A percentile compares a stretch with the other conserved stretches of the same genome.
These are phyloP conservation scores for Chaetura pelagica DNA, from an alignment of 2,113 vertebrate species.

Conservation along the genomic window DNA sequence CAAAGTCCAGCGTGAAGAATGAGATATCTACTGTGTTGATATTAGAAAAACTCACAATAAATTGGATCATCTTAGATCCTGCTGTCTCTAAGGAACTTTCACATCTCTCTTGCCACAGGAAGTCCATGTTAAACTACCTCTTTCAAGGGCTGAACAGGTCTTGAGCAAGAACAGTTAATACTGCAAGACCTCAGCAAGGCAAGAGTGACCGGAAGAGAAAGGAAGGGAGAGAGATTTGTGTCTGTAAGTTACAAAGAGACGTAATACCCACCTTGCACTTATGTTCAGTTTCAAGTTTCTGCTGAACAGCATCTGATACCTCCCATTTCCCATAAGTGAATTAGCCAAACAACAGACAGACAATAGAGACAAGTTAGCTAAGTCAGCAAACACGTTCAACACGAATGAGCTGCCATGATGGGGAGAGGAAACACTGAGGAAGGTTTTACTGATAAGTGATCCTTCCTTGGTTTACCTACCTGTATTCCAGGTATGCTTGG, in stretches of 20 bases:
- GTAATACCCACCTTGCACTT: slow-evolving; percentile 49
- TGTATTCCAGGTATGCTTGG: slow-evolving; percentile 45
- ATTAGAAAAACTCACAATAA: background rate
- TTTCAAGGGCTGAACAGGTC: background rate
- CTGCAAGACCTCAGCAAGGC: background rate
- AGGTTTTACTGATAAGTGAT: slow-evolving; percentile 44
- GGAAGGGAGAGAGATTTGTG: background rate
- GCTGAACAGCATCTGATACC: slow-evolving; percentile 53
- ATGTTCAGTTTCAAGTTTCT: slow-evolving; percentile 62
- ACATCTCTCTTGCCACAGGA: background rate
- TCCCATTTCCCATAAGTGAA: slow-evolving; percentile 61
- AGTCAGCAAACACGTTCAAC: slow-evolving; percentile 25
- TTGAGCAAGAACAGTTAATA: background rate
- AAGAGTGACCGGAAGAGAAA: background rate
- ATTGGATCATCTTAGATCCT: background rate
- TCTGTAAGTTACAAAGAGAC: slow-evolving; percentile 48
- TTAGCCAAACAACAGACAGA: slow-evolving; percentile 61
- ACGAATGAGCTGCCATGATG: background rate
- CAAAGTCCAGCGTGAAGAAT: background rate
- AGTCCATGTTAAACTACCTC: background rate
- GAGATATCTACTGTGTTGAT: background rate
- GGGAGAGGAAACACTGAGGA: background rate
- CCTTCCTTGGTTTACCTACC: slow-evolving; percentile 53
- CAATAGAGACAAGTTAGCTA: slow-evolving; percentile 48
- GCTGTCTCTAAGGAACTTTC: background rate